These are phyloP conservation scores for Acanthis flammea DNA, from an alignment of 2,797 vertebrate species.

Conservation along the genomic window DNA sequence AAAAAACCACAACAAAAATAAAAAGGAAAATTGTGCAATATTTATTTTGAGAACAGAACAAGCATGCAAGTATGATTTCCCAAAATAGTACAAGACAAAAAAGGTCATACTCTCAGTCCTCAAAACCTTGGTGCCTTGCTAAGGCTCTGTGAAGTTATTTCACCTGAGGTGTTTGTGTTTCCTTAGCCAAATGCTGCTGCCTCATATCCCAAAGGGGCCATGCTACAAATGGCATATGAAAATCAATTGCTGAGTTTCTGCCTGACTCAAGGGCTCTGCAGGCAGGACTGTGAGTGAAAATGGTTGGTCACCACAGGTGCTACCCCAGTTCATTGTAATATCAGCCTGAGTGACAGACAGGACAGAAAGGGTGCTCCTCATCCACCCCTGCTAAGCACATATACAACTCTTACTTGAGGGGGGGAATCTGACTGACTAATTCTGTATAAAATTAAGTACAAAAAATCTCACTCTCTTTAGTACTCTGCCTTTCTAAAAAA, in stretches of 20 bases:
- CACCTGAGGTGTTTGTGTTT: neutral
- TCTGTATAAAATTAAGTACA: neutral
- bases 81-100: neutral
- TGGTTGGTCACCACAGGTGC: rapidly evolving
- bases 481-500: neutral
- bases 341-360: neutral
- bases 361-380: neutral
- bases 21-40: neutral
- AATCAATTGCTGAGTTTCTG: neutral
- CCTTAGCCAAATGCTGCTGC: neutral
- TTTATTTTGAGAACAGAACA: conserved; percentile 11
- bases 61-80: neutral
- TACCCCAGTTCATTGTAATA: rapidly evolving
- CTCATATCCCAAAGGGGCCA: neutral
- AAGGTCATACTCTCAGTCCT: neutral
- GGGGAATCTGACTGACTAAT: neutral
- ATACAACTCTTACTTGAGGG: neutral
- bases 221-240: neutral
- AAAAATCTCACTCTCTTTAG: neutral
- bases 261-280: neutral
- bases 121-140: neutral
- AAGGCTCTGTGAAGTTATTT: neutral
- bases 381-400: neutral
- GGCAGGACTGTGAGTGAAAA: neutral
- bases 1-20: too few species aligned